phyloP scores from a whole-genome alignment of 2,113 vertebrate species.

The Leptobrachium leishanense region DNA sequence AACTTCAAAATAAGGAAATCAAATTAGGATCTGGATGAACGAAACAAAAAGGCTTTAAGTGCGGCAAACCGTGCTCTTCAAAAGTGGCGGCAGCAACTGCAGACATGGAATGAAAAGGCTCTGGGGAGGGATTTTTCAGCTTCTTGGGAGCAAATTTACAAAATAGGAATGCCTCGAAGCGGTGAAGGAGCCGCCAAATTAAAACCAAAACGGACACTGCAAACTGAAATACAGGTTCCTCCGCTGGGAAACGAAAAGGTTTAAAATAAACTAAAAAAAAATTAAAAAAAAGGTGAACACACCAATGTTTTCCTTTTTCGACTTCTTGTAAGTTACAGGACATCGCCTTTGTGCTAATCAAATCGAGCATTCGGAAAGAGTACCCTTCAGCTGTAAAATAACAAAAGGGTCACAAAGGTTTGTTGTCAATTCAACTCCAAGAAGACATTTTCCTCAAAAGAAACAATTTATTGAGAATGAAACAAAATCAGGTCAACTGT shows the following conservation, averaged over 20 bases:
- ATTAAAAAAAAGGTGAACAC: slow-evolving; percentile 61
- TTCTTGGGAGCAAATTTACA: slow-evolving; percentile 67
- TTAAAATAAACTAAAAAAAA: slow-evolving; percentile 24
- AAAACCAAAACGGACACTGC: slow-evolving; percentile 63
- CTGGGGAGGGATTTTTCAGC: slow-evolving; percentile 61
- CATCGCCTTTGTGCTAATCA: slow-evolving; percentile 52
- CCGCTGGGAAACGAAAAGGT: slow-evolving; percentile 59
- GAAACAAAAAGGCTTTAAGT: slow-evolving; percentile 75
- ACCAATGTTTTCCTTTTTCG: slow-evolving; percentile 59
- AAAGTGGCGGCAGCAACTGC: slow-evolving; percentile 68
- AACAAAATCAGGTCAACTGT: slow-evolving; percentile 92
- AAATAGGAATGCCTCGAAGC: slow-evolving; percentile 68
- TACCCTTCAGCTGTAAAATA: slow-evolving; percentile 66
- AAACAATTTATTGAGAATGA: slow-evolving; percentile 98
- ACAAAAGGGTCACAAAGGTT: slow-evolving; percentile 77
- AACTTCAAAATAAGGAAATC: slow-evolving; percentile 68
- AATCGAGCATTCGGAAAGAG: slow-evolving; percentile 53
- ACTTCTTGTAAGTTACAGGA: slow-evolving; percentile 73
- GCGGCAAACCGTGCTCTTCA: slow-evolving; percentile 75
- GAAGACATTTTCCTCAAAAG: slow-evolving; percentile 96
- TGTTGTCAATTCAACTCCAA: slow-evolving; percentile 96
- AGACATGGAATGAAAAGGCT: slow-evolving; percentile 64
- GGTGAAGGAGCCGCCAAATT: slow-evolving; percentile 69
- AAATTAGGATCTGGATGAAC: slow-evolving; percentile 75
- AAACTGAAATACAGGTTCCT: slow-evolving; percentile 64